Conservation (phyloP, 2,888 invertebrate genomes). For the Nemoura dubitans region DNA sequence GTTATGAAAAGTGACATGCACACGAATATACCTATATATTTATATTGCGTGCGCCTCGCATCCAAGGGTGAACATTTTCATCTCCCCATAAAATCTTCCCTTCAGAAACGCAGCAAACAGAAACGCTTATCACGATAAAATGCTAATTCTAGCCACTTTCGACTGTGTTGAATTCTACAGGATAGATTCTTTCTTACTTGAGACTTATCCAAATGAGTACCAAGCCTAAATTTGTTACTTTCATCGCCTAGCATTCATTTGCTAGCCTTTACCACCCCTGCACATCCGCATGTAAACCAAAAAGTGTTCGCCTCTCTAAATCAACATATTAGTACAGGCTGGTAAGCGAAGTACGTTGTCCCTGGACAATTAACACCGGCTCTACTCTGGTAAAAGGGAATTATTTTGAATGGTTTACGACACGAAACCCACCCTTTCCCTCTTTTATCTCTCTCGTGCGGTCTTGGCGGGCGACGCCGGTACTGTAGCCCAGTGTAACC, state of each 20-base stretch:
- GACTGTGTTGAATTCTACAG: no score
- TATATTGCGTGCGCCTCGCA: background rate
- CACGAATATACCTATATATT: background rate
- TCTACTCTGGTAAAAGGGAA: slow-evolving; percentile 35
- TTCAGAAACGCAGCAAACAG: background rate
- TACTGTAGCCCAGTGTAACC: background rate
- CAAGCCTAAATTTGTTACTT: background rate
- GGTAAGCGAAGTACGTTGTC: slow-evolving; percentile 19
- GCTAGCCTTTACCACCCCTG: background rate
- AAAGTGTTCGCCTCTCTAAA: slow-evolving; percentile 18
- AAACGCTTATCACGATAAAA: background rate
- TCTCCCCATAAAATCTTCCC: background rate
- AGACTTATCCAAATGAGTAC: background rate
- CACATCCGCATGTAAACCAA: background rate
- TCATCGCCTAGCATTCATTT: background rate
- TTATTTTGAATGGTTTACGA: slow-evolving; percentile 38
- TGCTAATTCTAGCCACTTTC: no score
- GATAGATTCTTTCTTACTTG: background rate
- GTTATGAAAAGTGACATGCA: slow-evolving; percentile 30
- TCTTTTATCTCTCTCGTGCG: background rate
- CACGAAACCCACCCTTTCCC: background rate
- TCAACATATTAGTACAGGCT: slow-evolving; percentile 32
- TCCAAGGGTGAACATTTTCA: slow-evolving; percentile 5
- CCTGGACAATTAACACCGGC: slow-evolving; percentile 30
- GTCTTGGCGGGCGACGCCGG: background rate